phyloP scores from a whole-genome alignment of 2,888 invertebrate species.

The Timema cristinae region DNA sequence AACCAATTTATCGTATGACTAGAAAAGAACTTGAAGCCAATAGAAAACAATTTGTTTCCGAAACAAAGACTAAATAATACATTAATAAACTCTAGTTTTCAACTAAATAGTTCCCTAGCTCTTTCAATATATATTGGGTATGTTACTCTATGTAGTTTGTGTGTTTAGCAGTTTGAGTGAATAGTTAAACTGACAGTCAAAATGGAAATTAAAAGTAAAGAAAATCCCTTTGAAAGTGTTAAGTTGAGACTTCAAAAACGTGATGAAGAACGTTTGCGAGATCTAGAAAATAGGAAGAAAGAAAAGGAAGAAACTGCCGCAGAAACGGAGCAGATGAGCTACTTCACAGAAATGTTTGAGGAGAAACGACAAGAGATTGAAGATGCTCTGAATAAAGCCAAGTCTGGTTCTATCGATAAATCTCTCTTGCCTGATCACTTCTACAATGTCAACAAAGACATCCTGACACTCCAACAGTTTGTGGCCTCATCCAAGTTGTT shows the following conservation, averaged over 20 bases:
- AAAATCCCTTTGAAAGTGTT: conserved; percentile 8
- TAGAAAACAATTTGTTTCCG: conserved; percentile 13
- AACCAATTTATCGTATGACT: conserved; percentile 47
- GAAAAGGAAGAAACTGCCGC: conserved; percentile 59
- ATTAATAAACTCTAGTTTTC: not conserved
- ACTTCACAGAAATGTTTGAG: conserved; percentile 65
- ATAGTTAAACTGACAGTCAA: not conserved
- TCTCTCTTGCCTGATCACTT: conserved; percentile 57
- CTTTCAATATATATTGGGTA: not conserved
- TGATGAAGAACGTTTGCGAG: conserved; percentile 61
- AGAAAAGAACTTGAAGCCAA: conserved; percentile 44
- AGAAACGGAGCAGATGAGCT: conserved; percentile 63
- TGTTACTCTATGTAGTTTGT: not conserved
- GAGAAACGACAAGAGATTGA: conserved; percentile 63
- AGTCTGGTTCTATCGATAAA: conserved; percentile 43
- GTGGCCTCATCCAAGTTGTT: conserved; percentile 76
- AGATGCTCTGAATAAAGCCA: conserved; percentile 40
- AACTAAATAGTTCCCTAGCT: not conserved
- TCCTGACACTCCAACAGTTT: conserved; percentile 72
- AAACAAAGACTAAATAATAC: not conserved
- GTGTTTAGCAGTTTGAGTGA: not conserved
- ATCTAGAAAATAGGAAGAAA: conserved; percentile 61
- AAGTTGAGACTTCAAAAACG: conserved; percentile 49
- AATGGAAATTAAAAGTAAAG: conserved; percentile 15
- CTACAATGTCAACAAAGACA: conserved; percentile 64